Conservation (phyloP, 1,140 invertebrate genomes). For the Euglossa dilemma region DNA sequence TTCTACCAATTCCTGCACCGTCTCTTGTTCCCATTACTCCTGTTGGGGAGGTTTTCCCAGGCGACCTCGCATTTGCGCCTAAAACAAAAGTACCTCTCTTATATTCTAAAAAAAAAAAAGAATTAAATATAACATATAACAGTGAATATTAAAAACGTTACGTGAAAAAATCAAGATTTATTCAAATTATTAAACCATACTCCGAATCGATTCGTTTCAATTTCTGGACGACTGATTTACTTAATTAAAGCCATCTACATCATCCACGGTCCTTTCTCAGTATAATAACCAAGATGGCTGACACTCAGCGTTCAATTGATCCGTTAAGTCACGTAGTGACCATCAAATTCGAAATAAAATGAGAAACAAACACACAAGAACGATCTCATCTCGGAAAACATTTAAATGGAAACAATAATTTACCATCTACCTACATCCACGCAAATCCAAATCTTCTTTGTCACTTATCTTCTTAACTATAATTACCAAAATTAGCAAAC, state of each 20-base stretch:
- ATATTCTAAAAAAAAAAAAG: too few species aligned
- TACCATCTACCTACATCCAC: too few species aligned
- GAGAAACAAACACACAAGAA: neutral
- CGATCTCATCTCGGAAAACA: too few species aligned
- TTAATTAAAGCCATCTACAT: neutral
- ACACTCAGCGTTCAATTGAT: neutral
- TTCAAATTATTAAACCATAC: neutral
- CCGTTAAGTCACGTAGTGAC: neutral
- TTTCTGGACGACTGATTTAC: neutral
- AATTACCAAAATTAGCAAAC: too few species aligned
- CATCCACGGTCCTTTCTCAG: too few species aligned
- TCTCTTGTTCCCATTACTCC: conserved; percentile 66
- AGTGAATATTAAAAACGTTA: too few species aligned
- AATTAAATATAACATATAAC: too few species aligned
- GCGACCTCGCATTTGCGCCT: conserved; percentile 72
- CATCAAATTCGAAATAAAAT: neutral
- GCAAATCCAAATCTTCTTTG: too few species aligned
- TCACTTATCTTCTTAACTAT: too few species aligned
- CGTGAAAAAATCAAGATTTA: neutral
- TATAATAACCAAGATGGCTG: neutral
- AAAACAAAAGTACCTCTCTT: conserved; percentile 60
- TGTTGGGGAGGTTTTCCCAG: conserved; percentile 69
- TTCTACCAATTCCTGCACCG: conserved; percentile 83
- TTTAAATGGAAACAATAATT: too few species aligned
- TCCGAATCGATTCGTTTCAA: neutral